Conservation (phyloP, 1,140 invertebrate genomes). For the Aphelenchoides fujianensis region DNA sequence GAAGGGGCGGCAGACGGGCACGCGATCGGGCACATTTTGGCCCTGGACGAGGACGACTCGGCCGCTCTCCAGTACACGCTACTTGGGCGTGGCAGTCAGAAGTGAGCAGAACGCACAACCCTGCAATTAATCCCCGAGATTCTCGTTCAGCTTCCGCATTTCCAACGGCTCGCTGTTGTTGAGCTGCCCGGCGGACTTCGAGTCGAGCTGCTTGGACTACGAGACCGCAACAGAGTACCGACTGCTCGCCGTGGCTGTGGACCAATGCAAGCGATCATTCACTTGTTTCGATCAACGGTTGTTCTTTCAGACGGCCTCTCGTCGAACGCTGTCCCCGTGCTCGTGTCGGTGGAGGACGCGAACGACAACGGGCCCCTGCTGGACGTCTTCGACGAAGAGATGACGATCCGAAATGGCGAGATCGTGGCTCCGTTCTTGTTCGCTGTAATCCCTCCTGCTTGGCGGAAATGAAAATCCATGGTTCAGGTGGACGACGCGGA, state of each 20-base stretch:
- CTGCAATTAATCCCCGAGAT: neutral
- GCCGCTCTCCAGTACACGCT: conserved; percentile 17
- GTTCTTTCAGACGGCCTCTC: conserved; percentile 23
- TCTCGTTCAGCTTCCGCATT: conserved; percentile 26
- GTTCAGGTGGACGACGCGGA: conserved; percentile 8
- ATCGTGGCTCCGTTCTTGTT: conserved; percentile 26
- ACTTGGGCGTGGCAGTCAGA: conserved; percentile 9
- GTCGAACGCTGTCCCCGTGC: conserved; percentile 21
- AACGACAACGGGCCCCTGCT: conserved; percentile 30
- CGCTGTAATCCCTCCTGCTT: neutral
- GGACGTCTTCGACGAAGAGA: conserved; percentile 13
- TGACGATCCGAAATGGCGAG: conserved; percentile 22
- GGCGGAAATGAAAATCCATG: neutral
- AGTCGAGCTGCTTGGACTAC: conserved; percentile 12
- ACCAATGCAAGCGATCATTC: conserved; percentile 18
- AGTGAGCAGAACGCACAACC: neutral
- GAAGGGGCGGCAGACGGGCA: neutral
- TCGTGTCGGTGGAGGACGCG: conserved; percentile 21
- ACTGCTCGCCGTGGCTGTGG: conserved; percentile 19
- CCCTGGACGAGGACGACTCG: neutral
- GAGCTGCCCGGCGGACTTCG: conserved; percentile 13
- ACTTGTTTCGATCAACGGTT: neutral
- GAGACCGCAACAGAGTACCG: conserved; percentile 12
- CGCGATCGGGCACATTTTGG: conserved; percentile 13
- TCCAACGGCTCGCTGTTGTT: conserved; percentile 17